Evolutionary conservation across 2,888 invertebrate species (phyloP).

Genomic region (Odontothrips loti): DNA sequence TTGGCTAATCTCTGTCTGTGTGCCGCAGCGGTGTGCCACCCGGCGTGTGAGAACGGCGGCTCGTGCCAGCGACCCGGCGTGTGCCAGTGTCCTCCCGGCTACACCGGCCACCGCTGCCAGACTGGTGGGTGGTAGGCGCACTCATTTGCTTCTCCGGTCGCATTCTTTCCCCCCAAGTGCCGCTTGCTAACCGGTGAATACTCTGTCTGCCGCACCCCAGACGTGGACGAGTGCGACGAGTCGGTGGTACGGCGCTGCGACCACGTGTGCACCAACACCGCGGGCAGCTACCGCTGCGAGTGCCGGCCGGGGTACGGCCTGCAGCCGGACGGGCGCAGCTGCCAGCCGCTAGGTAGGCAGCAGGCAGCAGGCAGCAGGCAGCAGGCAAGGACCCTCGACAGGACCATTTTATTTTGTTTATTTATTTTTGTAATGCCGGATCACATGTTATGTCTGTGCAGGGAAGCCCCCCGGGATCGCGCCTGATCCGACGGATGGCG

Average conservation of each 20-base stretch:
- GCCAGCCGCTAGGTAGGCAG: background rate
- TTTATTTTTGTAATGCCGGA: too few relatives aligned
- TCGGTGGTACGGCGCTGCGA: constrained; percentile 4
- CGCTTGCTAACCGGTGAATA: background rate
- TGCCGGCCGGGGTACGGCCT: background rate
- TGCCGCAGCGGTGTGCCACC: constrained; percentile 5
- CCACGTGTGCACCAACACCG: constrained; percentile 3
- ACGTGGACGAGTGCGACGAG: constrained; percentile 25
- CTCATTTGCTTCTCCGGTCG: background rate
- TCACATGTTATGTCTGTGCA: background rate
- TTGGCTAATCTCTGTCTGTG: background rate
- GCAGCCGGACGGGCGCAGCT: constrained; percentile 19
- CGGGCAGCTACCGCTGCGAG: constrained; percentile 11
- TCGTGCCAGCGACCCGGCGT: background rate
- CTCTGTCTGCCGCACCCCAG: background rate
- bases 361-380: too few relatives aligned
- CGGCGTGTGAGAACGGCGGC: background rate
- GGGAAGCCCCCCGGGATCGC: background rate
- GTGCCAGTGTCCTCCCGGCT: background rate
- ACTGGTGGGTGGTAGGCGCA: background rate
- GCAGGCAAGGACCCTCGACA: too few relatives aligned
- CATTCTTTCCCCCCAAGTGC: too few relatives aligned
- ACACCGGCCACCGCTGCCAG: constrained; percentile 1
- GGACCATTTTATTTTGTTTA: too few relatives aligned
- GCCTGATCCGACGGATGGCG: background rate